Evolutionary conservation across 1,140 invertebrate genomes (phyloP).

Genomic region (Leptinotarsa lineolata): DNA sequence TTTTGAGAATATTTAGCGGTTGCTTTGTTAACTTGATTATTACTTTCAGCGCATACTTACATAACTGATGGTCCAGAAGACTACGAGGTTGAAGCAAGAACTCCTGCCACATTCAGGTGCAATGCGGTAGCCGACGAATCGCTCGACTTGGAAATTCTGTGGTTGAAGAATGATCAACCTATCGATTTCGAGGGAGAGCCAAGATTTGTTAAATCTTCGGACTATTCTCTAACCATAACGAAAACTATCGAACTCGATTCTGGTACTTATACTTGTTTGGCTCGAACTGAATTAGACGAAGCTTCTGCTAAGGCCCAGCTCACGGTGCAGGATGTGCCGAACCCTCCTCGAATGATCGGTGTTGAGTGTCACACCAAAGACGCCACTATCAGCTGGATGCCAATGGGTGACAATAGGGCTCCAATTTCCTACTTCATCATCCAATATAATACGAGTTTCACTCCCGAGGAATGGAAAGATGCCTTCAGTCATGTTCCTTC

Average conservation of each 20-base stretch:
- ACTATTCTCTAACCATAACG: slow-evolving; percentile 91
- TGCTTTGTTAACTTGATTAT: not conserved
- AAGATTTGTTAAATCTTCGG: slow-evolving; percentile 79
- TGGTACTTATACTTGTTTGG: slow-evolving; percentile 95
- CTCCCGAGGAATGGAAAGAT: slow-evolving; percentile 88
- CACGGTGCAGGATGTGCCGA: slow-evolving; percentile 92
- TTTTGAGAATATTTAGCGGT: not conserved
- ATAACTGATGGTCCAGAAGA: slow-evolving; percentile 86
- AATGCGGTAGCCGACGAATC: slow-evolving; percentile 86
- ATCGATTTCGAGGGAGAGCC: slow-evolving; percentile 89
- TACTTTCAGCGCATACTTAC: slow-evolving; percentile 70
- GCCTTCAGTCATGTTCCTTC: slow-evolving; percentile 76
- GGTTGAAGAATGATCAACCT: slow-evolving; percentile 81
- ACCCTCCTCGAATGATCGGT: slow-evolving; percentile 69
- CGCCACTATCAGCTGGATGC: slow-evolving; percentile 80
- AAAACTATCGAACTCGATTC: slow-evolving; percentile 94
- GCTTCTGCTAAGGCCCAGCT: slow-evolving; percentile 83
- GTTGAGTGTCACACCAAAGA: slow-evolving; percentile 73
- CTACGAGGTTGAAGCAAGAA: slow-evolving; percentile 88
- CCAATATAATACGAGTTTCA: slow-evolving; percentile 93
- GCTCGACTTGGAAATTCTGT: slow-evolving; percentile 80
- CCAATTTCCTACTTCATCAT: slow-evolving; percentile 91
- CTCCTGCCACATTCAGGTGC: slow-evolving; percentile 89
- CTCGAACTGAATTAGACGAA: slow-evolving; percentile 85
- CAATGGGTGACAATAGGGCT: slow-evolving; percentile 91